Base-by-base conservation (phyloP, 2,797 vertebrate genomes). In the Muscicapa striata region DNA sequence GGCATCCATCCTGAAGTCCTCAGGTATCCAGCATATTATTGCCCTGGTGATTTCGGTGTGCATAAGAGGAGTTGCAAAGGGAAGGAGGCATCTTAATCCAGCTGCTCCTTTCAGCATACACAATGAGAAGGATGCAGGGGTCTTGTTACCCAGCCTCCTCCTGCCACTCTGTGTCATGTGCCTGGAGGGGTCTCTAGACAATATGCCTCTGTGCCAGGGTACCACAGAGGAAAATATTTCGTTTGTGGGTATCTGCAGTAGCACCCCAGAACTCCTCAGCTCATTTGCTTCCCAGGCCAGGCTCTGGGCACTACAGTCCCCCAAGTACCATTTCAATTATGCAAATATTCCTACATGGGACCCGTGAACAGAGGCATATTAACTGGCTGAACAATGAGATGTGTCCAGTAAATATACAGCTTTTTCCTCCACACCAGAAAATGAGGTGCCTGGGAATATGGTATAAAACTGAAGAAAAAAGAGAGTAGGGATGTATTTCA, bases 1-100 rank as follows among this genome's bases (percentile, higher is more conserved):
- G 77, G 69, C 89, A 93, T 93, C 91, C 89, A 84, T 94, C 95
- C 87, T 94, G 85, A 95, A 96, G 89, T 93, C 93, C 85, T 94
- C 63, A 88, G 84, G 94, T 62, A 62, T 94, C 90, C 85, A 92
- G 41, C 73, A 41, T 93, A 84, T 76, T 96, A 94, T 83, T 89
- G 89, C 90, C 68, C 92, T 18, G 0, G 83, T 79, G 95, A 96
- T 97, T 97, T 95, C 89, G 66, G 80, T 62, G 59, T 0, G 24
- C 92, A 89, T 94, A 95, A 96, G 88, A 91, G 58, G 67, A 93
- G 64, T 17, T 81, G 58, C 89, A 87, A 57, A 66, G 62, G 52
- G 68, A 93, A 95, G 75, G 49, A 94, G 68, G 77, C 38, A 69
- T 92, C 89, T 96, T 87, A 92, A 94, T 90, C 93, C 87, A 93